Evolutionary conservation across 2,888 invertebrate species (phyloP).

Genomic region (Notodonta ziczac): DNA sequence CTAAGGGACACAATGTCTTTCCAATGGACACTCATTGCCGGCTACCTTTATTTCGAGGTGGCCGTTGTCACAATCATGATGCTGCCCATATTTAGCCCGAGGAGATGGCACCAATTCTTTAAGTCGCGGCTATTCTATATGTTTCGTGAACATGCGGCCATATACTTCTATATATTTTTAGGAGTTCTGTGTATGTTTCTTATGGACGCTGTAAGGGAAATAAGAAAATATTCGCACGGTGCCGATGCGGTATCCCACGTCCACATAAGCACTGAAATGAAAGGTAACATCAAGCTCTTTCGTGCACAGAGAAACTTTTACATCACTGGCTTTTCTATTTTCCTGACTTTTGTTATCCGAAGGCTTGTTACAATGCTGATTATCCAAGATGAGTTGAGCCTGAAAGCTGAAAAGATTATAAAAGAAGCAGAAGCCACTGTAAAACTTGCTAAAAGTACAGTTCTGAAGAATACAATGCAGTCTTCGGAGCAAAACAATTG

Average conservation of each 20-base stretch:
- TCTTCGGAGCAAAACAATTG: slow-evolving; percentile 39
- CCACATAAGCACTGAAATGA: slow-evolving; percentile 86
- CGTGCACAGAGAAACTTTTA: slow-evolving; percentile 92
- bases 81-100: slow-evolving; percentile 88
- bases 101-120: slow-evolving; percentile 91
- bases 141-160: slow-evolving; percentile 85
- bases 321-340: slow-evolving; percentile 91
- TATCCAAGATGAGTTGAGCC: slow-evolving; percentile 85
- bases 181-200: slow-evolving; percentile 87
- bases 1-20: slow-evolving; percentile 86
- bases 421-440: slow-evolving; percentile 88
- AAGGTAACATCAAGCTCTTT: slow-evolving; percentile 89
- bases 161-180: slow-evolving; percentile 87
- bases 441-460: slow-evolving; percentile 62
- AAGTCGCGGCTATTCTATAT: slow-evolving; percentile 87
- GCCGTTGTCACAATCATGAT: slow-evolving; percentile 86
- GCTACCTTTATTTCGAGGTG: slow-evolving; percentile 89
- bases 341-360: slow-evolving; percentile 88
- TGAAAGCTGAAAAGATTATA: slow-evolving; percentile 87
- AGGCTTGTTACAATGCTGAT: slow-evolving; percentile 87
- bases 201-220: slow-evolving; percentile 89
- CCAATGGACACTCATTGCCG: slow-evolving; percentile 91
- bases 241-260: slow-evolving; percentile 57
- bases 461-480: slow-evolving; percentile 51
- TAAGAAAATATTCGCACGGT: slow-evolving; percentile 87